These are phyloP conservation scores for Emydura subglobosa DNA, from an alignment of 2,113 vertebrate genomes.

Conservation along the genomic window DNA sequence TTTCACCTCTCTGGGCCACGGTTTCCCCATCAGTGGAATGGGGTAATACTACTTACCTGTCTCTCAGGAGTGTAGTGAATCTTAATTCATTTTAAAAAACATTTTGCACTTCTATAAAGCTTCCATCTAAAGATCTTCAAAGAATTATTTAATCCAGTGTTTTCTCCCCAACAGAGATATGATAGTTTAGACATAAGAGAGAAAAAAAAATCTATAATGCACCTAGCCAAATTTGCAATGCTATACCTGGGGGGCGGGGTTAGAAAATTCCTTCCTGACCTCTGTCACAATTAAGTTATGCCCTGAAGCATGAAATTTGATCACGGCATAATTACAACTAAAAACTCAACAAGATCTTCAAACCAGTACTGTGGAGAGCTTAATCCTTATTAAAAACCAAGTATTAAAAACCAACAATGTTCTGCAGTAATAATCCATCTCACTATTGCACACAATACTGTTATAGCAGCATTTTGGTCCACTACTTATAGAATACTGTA, in stretches of 20 bases:
- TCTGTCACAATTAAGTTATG: constrained; percentile 7
- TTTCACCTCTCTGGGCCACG: rapidly evolving
- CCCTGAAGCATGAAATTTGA: background rate
- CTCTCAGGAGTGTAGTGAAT: rapidly evolving
- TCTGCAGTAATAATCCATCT: background rate
- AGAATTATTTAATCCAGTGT: background rate
- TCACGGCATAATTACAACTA: background rate
- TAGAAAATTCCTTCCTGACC: constrained; percentile 13
- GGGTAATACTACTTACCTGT: rapidly evolving
- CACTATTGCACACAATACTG: rapidly evolving
- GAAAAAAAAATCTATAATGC: background rate
- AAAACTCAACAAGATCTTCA: rapidly evolving
- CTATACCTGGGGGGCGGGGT: background rate
- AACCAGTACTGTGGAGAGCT: rapidly evolving
- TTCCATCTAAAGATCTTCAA: background rate
- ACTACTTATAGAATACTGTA: background rate
- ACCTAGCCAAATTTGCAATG: constrained; percentile 5
- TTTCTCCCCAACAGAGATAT: background rate
- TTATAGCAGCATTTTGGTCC: background rate
- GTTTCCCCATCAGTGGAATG: rapidly evolving
- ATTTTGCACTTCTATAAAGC: background rate
- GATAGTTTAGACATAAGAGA: background rate
- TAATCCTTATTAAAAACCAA: rapidly evolving
- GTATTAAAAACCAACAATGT: rapidly evolving
- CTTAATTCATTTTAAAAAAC: background rate